Conservation (phyloP, 2,797 vertebrate genomes). For the Muraenolepis orangiensis region DNA sequence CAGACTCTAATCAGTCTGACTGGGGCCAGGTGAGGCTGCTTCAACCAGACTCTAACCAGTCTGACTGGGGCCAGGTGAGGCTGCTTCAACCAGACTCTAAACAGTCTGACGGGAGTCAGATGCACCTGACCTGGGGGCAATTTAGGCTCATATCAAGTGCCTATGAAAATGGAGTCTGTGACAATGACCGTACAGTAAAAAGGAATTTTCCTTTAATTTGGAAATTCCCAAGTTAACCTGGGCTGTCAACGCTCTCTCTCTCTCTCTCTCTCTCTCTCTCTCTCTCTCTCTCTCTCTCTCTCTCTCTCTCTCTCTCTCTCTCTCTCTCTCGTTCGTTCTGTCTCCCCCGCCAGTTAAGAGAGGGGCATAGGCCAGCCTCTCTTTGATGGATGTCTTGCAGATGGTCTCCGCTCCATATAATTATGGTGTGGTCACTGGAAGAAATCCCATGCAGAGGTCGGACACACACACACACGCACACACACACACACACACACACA, state of each 20-base stretch:
- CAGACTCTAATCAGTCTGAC: too few species aligned
- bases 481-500: conserved; percentile 4
- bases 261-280: too few species aligned
- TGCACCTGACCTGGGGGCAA: background rate
- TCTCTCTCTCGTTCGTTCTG: too few species aligned
- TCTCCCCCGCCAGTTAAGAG: too few species aligned
- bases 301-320: too few species aligned
- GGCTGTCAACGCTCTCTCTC: background rate
- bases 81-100: too few species aligned
- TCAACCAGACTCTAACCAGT: too few species aligned
- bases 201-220: background rate
- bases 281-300: too few species aligned
- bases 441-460: conserved; percentile 42
- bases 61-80: too few species aligned
- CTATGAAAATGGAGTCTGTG: background rate
- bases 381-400: conserved; percentile 71
- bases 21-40: too few species aligned
- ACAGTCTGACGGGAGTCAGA: too few species aligned
- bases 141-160: background rate
- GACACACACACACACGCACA: conserved; percentile 6
- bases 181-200: background rate
- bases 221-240: background rate
- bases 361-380: conserved; percentile 28
- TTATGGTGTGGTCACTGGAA: conserved; percentile 66
- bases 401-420: conserved; percentile 65